phyloP scores from a whole-genome alignment of 2,797 vertebrate genomes.

The Saguinus oedipus region DNA sequence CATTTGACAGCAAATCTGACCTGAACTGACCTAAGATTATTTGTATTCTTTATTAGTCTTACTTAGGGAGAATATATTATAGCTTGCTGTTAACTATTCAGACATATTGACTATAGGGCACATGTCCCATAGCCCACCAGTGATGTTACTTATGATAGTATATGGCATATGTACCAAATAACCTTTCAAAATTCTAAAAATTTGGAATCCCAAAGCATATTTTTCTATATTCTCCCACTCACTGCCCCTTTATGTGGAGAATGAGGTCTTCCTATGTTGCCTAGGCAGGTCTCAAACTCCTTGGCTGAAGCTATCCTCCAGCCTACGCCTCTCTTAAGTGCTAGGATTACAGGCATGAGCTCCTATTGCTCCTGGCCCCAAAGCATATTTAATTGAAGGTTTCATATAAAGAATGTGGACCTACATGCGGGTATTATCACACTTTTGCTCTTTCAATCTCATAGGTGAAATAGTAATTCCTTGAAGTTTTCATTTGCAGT shows the following conservation, averaged over 20 bases:
- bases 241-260: background rate
- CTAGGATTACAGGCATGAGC: too few species aligned
- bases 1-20: constrained; percentile 17
- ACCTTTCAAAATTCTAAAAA: background rate
- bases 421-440: background rate
- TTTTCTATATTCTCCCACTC: background rate
- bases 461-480: constrained; percentile 7
- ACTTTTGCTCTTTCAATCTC: constrained; percentile 15
- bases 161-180: background rate
- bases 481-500: background rate
- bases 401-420: constrained; percentile 25
- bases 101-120: background rate
- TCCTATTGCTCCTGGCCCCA: background rate
- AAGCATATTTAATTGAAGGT: background rate
- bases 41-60: background rate
- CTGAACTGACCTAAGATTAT: constrained; percentile 14
- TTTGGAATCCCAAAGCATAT: background rate
- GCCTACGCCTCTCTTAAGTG: background rate
- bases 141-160: background rate
- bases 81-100: background rate
- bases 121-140: background rate
- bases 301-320: background rate
- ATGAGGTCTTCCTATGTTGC: background rate
- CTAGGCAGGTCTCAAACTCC: background rate
- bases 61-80: background rate